Evolutionary conservation across 2,797 vertebrate genomes (phyloP).

Genomic region (Lates japonicus): DNA sequence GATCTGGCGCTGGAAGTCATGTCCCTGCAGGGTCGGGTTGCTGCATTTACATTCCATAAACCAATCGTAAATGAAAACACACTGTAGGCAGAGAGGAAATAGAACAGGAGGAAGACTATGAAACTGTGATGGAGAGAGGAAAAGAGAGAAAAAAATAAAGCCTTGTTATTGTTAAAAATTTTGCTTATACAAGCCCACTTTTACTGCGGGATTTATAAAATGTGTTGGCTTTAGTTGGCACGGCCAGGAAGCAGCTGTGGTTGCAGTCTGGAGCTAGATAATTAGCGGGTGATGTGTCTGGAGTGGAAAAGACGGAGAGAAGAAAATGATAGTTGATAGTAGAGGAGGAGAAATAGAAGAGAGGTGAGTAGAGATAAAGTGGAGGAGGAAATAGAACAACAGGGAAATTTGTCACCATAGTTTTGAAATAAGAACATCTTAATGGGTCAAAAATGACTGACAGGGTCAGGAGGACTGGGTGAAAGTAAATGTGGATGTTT

Average conservation of each 20-base stretch:
- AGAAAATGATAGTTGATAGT: background rate
- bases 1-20: conserved; percentile 18
- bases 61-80: conserved; percentile 61
- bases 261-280: conserved; percentile 40
- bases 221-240: conserved; percentile 60
- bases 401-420: too few relatives aligned
- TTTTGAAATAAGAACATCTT: conserved; percentile 5
- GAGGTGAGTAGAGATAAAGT: background rate
- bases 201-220: conserved; percentile 60
- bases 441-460: conserved; percentile 9
- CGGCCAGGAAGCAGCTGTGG: conserved; percentile 69
- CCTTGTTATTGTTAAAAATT: conserved; percentile 60
- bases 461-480: background rate
- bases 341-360: background rate
- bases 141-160: conserved; percentile 53
- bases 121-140: conserved; percentile 19
- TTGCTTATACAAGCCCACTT: conserved; percentile 59
- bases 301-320: background rate
- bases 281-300: conserved; percentile 47
- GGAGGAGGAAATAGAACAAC: background rate
- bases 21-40: conserved; percentile 29
- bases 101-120: background rate
- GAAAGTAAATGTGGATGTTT: background rate
- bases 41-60: conserved; percentile 71
- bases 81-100: conserved; percentile 7